Evolutionary conservation across 2,113 vertebrate genomes (phyloP).

Genomic region (Aegotheles bennettii): DNA sequence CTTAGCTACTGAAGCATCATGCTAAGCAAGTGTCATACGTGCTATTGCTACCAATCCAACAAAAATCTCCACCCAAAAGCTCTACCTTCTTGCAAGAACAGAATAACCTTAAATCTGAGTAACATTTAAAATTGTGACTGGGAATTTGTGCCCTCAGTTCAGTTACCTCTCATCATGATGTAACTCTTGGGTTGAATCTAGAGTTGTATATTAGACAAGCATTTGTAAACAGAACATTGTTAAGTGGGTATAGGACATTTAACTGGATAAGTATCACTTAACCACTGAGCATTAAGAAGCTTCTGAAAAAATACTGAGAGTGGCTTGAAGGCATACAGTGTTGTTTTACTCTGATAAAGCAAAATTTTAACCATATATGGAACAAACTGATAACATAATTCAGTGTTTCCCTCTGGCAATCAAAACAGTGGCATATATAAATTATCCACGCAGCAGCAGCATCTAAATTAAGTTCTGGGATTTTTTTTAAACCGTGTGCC

Average conservation of each 20-base stretch:
- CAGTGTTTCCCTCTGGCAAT: neutral
- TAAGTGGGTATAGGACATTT: neutral
- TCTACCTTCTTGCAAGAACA: neutral
- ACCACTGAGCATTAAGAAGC: neutral
- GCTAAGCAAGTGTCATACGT: neutral
- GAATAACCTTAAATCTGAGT: neutral
- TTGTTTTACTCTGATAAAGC: neutral
- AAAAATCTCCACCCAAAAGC: neutral
- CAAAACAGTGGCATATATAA: neutral
- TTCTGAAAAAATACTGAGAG: neutral
- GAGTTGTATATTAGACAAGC: neutral
- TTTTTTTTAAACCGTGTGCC: neutral
- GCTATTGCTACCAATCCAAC: neutral
- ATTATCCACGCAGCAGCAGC: neutral
- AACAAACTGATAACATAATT: neutral
- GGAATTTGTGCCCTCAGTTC: neutral
- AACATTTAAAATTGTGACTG: neutral
- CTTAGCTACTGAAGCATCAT: neutral
- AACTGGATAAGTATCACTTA: neutral
- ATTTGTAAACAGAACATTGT: neutral
- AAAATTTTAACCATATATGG: neutral
- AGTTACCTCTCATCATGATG: neutral
- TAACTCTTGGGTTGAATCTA: neutral
- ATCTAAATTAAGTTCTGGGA: neutral
- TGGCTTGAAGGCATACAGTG: neutral